Conservation (phyloP, 2,797 vertebrate species). For the Enteromius thamalakanensis region DNA sequence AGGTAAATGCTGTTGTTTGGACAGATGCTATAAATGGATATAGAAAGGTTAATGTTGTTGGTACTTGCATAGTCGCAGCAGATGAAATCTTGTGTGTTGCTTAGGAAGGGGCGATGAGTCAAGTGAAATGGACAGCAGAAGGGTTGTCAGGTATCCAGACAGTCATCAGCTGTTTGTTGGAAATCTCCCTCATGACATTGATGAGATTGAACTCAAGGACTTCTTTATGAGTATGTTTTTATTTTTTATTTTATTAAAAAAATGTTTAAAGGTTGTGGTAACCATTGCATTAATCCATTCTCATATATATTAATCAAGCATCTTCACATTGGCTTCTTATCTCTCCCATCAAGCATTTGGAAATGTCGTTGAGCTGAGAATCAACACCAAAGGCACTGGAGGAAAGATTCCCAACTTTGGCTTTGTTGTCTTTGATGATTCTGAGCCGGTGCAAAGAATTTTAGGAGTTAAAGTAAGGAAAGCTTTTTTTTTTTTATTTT, state of each 20-base stretch:
- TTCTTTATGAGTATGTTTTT: constrained; percentile 95
- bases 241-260: not conserved
- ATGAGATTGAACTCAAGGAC: constrained; percentile 95
- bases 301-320: not conserved
- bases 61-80: not conserved
- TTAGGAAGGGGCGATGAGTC: constrained; percentile 90
- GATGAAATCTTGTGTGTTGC: constrained; percentile 1
- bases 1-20: constrained; percentile 66
- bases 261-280: not conserved
- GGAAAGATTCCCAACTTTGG: constrained; percentile 98
- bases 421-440: constrained; percentile 98
- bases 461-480: constrained; percentile 89
- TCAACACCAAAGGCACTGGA: constrained; percentile 96
- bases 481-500: not conserved
- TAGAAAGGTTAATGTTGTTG: not conserved
- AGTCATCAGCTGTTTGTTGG: constrained; percentile 98
- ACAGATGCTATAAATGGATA: not conserved
- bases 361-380: constrained; percentile 95
- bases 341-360: constrained; percentile 84
- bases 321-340: not conserved
- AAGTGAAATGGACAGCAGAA: constrained; percentile 88
- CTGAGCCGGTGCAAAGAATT: constrained; percentile 95
- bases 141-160: constrained; percentile 92
- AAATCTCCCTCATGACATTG: constrained; percentile 96
- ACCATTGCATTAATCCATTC: constrained; percentile 9